Percentiles rank a stretch among this genome's conserved stretches.
phyloP scores from a whole-genome alignment of 2,113 vertebrate genomes.

The Alligator sinensis region DNA sequence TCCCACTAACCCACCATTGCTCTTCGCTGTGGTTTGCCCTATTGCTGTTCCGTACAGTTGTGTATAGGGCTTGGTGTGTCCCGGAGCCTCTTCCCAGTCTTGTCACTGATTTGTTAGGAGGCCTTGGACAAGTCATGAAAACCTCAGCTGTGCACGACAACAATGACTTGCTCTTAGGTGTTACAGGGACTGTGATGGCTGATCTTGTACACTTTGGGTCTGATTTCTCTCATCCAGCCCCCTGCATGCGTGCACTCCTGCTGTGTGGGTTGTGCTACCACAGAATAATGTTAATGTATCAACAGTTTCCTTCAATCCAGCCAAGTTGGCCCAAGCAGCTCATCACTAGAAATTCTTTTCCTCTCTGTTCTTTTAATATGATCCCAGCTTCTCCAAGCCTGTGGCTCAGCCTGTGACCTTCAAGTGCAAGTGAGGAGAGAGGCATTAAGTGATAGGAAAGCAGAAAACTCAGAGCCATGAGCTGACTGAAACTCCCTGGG shows the following conservation, averaged over 20 bases:
- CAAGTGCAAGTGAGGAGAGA: constrained; percentile 69
- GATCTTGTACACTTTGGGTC: background rate
- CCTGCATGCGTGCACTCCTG: rapidly evolving
- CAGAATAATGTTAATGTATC: constrained; percentile 39
- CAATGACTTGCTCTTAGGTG: no score
- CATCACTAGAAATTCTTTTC: constrained; percentile 68
- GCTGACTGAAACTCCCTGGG: background rate
- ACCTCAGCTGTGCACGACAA: background rate
- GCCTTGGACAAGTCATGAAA: background rate
- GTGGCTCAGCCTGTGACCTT: constrained; percentile 52
- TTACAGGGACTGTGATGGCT: background rate
- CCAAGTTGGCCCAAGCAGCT: constrained; percentile 71
- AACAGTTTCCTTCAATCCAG: constrained; percentile 68
- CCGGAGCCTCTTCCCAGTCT: background rate
- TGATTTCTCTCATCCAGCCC: background rate
- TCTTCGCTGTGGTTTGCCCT: no score
- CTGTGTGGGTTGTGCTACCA: background rate
- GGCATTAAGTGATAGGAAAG: constrained; percentile 60
- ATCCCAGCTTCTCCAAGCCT: constrained; percentile 56
- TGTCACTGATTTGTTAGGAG: background rate
- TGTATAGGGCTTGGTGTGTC: no score
- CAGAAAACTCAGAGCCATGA: constrained; percentile 53
- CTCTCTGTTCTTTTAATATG: constrained; percentile 63
- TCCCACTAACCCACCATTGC: no score
- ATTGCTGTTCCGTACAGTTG: no score